phyloP scores from a whole-genome alignment of 2,797 vertebrate genomes.

The Vespertilio murinus region DNA sequence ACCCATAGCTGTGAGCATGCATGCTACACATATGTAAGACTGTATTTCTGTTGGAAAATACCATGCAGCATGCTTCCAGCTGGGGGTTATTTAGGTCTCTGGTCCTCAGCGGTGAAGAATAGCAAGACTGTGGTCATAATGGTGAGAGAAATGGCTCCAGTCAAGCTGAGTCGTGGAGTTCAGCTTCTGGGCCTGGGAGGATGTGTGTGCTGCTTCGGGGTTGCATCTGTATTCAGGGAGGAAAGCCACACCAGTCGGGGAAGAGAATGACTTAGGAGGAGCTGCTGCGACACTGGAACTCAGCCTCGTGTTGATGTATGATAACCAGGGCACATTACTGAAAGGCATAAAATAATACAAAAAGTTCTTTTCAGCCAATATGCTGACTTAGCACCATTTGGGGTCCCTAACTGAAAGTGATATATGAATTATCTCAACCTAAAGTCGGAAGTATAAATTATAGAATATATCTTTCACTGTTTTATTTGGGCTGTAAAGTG shows the following conservation, averaged over 20 bases:
- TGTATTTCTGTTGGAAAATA: neutral
- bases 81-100: slow-evolving; percentile 21
- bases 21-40: neutral
- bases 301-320: slow-evolving; percentile 73
- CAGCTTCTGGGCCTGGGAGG: neutral
- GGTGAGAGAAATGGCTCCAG: slow-evolving; percentile 26
- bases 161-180: neutral
- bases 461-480: slow-evolving; percentile 79
- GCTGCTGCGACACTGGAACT: slow-evolving; percentile 33
- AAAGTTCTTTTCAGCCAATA: slow-evolving; percentile 74
- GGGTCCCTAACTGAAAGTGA: slow-evolving; percentile 82
- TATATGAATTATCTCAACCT: slow-evolving; percentile 85
- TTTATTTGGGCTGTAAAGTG: slow-evolving; percentile 88
- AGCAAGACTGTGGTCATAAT: neutral
- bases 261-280: slow-evolving; percentile 60
- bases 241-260: slow-evolving; percentile 11
- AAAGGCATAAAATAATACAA: slow-evolving; percentile 77
- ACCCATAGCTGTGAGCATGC: neutral
- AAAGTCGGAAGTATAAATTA: slow-evolving; percentile 83
- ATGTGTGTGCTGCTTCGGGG: neutral
- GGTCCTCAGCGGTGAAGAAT: slow-evolving; percentile 23
- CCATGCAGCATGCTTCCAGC: neutral
- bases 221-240: neutral
- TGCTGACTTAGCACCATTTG: slow-evolving; percentile 84
- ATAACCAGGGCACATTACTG: slow-evolving; percentile 63